Evolutionary conservation across 2,888 invertebrate species (phyloP), one percentile per base, ranked within the genome.

Genomic region (Mythimna ferrago): DNA sequence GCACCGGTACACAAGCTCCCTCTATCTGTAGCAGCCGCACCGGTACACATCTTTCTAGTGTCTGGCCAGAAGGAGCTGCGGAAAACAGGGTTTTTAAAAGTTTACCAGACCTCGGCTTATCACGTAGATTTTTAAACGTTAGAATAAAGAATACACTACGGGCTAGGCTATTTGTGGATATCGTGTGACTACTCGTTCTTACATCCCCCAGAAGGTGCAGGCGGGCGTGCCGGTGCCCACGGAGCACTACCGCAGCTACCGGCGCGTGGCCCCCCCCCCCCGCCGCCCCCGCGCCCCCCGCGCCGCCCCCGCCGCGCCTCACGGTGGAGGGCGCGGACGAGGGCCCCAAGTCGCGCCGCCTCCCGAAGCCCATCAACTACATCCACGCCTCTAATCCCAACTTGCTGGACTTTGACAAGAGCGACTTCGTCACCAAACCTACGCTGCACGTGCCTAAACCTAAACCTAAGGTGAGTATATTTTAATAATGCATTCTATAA

Each of bases 351-450:
- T 69, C 70, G 77, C 79, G 76, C 64, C 73, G 93, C 86, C 79
- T 91, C 70, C 93, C 94, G 11, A 96, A 96, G 87, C 97, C 97
- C 0, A 95, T 97, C 81, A 97, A 97, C 91, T 97, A 97, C 89
- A 96, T 97, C 73, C 98, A 98, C 90, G 97, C 97, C 1, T 97
- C 97, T 64, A 98, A 98, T 93, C 98, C 98, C 6, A 97, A 97
- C 92, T 91, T 98, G 82, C 93, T 97, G 21, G 97, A 97, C 86
- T 97, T 97, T 80, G 97, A 97, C 88, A 95, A 96, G 88, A 96
- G 92, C 85, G 92, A 92, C 72, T 92, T 92, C 58, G 92, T 92
- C 21, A 89, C 92, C 26, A 90, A 90, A 78, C 94, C 93, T 1
- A 81, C 90, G 35, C 82, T 91, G 69, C 92, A 90, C 80, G 89